phyloP scores from a whole-genome alignment of 2,888 invertebrate species.

The Alsophila aescularia region DNA sequence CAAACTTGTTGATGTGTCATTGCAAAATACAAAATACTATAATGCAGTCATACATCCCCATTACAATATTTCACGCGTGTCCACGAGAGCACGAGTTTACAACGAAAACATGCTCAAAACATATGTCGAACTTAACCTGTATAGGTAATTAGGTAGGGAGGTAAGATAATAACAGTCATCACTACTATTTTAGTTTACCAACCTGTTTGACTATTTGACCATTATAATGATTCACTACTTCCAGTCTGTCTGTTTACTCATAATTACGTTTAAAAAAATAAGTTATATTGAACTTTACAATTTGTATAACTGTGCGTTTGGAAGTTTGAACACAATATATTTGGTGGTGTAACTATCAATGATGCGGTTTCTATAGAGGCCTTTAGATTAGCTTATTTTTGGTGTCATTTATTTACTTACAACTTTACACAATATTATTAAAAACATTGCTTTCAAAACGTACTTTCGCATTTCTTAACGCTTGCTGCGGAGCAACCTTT shows the following conservation, averaged over 20 bases:
- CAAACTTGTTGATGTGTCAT: constrained; percentile 8
- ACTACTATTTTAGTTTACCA: too few species aligned
- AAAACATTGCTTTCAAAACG: background rate
- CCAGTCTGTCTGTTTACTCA: background rate
- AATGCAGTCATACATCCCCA: constrained; percentile 7
- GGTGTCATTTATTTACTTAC: background rate
- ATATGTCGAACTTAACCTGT: background rate
- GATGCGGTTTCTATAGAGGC: background rate
- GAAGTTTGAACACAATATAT: too few species aligned
- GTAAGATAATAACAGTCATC: too few species aligned
- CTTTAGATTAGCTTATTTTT: background rate
- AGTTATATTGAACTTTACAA: too few species aligned
- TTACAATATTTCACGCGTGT: constrained; percentile 17
- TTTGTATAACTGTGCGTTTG: too few species aligned
- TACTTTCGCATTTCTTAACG: constrained; percentile 7
- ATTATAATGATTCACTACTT: constrained; percentile 8
- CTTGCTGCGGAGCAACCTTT: constrained; percentile 1
- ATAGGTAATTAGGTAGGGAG: background rate
- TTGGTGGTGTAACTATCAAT: too few species aligned
- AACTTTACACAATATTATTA: constrained; percentile 7
- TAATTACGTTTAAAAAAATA: background rate
- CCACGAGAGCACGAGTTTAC: constrained; percentile 9
- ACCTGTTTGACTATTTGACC: background rate
- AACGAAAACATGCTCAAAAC: background rate
- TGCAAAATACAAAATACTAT: constrained; percentile 20